These are phyloP conservation scores for Alosa alosa DNA, from an alignment of 2,113 vertebrate species.

Conservation along the genomic window DNA sequence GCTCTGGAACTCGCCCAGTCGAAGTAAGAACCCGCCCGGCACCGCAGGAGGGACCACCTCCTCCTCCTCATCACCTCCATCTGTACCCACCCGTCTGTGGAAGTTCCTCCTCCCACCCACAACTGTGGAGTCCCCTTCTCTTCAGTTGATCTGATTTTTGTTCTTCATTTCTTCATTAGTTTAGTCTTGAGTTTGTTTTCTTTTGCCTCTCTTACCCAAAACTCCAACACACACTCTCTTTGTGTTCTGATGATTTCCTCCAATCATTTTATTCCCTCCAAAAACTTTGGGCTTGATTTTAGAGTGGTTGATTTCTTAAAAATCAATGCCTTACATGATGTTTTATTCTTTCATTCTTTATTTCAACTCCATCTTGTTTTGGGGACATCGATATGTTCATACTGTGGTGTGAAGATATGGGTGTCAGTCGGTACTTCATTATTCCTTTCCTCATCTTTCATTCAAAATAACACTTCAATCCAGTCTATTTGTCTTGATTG, in stretches of 20 bases:
- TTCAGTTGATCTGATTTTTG: neutral
- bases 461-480: neutral
- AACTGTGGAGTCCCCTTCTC: conserved; percentile 5
- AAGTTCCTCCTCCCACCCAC: conserved; percentile 52
- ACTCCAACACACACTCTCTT: neutral
- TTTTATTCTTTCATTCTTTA: neutral
- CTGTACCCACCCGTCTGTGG: conserved; percentile 38
- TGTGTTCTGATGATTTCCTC: neutral
- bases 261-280: neutral
- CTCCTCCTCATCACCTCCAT: conserved; percentile 50
- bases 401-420: neutral
- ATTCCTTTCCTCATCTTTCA: neutral
- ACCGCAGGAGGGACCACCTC: conserved; percentile 44
- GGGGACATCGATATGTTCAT: neutral
- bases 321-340: neutral
- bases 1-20: conserved; percentile 98
- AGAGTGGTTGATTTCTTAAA: conserved; percentile 13
- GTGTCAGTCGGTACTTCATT: neutral
- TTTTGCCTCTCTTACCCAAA: neutral
- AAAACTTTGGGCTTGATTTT: neutral
- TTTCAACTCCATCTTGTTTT: neutral
- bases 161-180: conserved; percentile 1
- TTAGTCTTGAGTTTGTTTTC: neutral
- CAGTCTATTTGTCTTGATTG: neutral
- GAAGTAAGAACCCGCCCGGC: conserved; percentile 86